Conservation (phyloP, 2,113 vertebrate genomes). For the Labrus mixtus region DNA sequence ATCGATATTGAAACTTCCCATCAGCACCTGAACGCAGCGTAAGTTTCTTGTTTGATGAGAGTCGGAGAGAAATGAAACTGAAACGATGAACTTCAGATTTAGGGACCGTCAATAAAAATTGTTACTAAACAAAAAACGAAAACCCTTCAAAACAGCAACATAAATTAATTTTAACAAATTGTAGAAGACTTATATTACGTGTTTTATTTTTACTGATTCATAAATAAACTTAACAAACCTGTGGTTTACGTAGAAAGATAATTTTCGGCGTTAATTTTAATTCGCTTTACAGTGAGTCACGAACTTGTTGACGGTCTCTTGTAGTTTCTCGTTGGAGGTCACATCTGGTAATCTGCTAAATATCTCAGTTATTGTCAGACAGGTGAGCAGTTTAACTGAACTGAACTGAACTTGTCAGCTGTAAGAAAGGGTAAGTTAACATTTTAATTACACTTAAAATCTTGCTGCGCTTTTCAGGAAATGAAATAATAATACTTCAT, state of each 20-base stretch:
- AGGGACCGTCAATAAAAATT: conserved; percentile 1
- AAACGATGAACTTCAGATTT: accelerated
- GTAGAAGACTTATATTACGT: too few species aligned
- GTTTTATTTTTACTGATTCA: too few species aligned
- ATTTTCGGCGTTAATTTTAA: too few species aligned
- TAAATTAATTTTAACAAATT: too few species aligned
- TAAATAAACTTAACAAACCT: too few species aligned
- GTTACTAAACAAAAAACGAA: accelerated
- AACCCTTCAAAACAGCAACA: not conserved
- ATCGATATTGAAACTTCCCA: not conserved
- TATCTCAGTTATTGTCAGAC: not conserved
- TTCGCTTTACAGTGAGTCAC: accelerated
- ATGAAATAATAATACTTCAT: too few species aligned
- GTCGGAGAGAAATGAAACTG: conserved; percentile 51
- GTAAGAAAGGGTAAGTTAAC: not conserved
- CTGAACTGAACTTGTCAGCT: not conserved
- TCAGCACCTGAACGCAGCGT: conserved; percentile 24
- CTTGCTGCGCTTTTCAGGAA: too few species aligned
- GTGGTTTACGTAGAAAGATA: accelerated
- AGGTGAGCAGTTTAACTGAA: not conserved
- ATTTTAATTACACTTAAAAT: too few species aligned
- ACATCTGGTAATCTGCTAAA: not conserved
- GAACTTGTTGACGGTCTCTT: conserved; percentile 21
- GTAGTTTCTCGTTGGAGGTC: not conserved
- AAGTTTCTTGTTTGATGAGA: conserved; percentile 37